These are phyloP conservation scores for Ochropleura plecta DNA, from an alignment of 2,888 invertebrate genomes.

Conservation along the genomic window DNA sequence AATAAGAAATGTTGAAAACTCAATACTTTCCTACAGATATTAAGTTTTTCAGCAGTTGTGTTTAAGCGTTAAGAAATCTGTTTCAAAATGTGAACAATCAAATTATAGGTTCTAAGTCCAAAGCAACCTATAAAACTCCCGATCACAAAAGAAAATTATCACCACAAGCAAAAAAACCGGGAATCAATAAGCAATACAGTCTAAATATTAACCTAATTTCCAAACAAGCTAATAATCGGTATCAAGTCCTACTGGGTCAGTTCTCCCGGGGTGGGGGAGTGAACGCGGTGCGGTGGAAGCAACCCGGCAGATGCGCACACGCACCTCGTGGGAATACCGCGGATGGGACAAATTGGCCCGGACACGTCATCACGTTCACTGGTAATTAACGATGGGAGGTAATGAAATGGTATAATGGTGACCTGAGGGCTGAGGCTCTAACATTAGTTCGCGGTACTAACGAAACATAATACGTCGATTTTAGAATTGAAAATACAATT, in stretches of 20 bases:
- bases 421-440: no score
- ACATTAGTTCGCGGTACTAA: no score
- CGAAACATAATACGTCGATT: no score
- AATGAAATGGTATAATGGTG: slow-evolving; percentile 24
- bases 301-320: slow-evolving; percentile 82
- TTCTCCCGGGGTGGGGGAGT: slow-evolving; percentile 66
- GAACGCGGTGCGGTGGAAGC: slow-evolving; percentile 72
- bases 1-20: background rate
- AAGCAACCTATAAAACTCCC: background rate
- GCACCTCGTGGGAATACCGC: slow-evolving; percentile 83
- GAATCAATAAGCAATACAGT: background rate
- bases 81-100: background rate
- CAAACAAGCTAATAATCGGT: slow-evolving; percentile 59
- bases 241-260: slow-evolving; percentile 57
- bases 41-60: background rate
- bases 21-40: background rate
- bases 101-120: background rate
- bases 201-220: slow-evolving; percentile 14
- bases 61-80: background rate
- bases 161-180: background rate
- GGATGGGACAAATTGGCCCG: slow-evolving; percentile 72
- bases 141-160: background rate
- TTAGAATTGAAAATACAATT: no score
- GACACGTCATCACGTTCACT: slow-evolving; percentile 77
- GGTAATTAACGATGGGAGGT: slow-evolving; percentile 50